Base-by-base conservation (phyloP, 2,888 invertebrate genomes). In the Julus scanicus region DNA sequence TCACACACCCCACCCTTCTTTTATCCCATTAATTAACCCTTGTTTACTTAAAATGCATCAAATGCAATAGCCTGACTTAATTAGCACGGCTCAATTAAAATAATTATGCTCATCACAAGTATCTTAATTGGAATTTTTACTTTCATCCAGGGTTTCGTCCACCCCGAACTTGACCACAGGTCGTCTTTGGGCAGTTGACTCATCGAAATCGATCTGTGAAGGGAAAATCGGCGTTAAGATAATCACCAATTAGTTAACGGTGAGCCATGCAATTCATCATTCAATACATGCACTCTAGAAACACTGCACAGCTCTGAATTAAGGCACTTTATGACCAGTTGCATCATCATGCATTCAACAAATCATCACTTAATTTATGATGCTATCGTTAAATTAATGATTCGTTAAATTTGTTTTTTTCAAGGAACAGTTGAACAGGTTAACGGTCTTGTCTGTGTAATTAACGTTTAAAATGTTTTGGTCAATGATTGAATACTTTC, bases 151-250 rank as follows among this genome's bases (percentile, higher is more conserved):
- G 57, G 71, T 86, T 20, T 17, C 84, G 80, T 89, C 89, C 80
- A 87, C 86, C 9, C 89, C 88, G 37, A 40, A 87, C 84, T 89
- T 89, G 39, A 88, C 89, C n/a, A 88, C 88, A 48, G 88, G 86
- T 2, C 84, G 85, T n/a, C 80, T 80, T 86, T 88, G 86, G 39
- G 29, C 63, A 1, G 53, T 15, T 1, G 88, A 88, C 57, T 89
- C 89, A 29, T 88, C 87, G 86, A 89, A 88, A 88, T 89, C 88
- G 17, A 89, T 83, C 89, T 89, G 20, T 39, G n/a, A 37, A 37
- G 37, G 17, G 17, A 48, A 29, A 85, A 80, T 17, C n/a, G 57
- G 57, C 6, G 20, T 37, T 49, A 53, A 40, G 80, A 48, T 63
- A 20, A 63, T n/a, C 63, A 63, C n/a, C 63, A 20, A 63, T 63